Evolutionary conservation across 1,140 invertebrate species (phyloP).

Genomic region (Ceratoteleas bidentatus): DNA sequence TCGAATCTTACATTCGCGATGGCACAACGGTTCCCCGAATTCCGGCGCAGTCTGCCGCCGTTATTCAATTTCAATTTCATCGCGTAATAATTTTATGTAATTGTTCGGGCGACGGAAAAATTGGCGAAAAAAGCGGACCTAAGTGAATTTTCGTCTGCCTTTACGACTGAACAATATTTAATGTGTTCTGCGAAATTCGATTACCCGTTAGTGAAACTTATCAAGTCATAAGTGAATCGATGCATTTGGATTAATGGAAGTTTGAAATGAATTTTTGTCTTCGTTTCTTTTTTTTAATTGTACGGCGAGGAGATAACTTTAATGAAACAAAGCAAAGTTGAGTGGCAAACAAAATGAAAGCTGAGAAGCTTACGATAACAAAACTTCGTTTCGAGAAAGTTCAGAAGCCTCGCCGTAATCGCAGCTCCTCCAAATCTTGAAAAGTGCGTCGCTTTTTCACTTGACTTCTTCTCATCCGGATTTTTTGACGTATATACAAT

Average conservation of each 20-base stretch:
- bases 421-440: conserved; percentile 35
- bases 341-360: conserved; percentile 49
- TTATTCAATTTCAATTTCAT: conserved; percentile 13
- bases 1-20: conserved; percentile 37
- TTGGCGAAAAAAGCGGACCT: no score
- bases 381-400: conserved; percentile 51
- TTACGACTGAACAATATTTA: no score
- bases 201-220: neutral
- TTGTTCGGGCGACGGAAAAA: no score
- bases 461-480: neutral
- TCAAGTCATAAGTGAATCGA: conserved; percentile 3
- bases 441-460: conserved; percentile 23
- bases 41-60: neutral
- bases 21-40: conserved; percentile 17
- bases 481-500: conserved; percentile 5
- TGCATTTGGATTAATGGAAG: conserved; percentile 25
- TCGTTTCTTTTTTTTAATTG: conserved; percentile 26
- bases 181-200: no score
- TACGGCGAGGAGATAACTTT: conserved; percentile 45
- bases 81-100: conserved; percentile 10
- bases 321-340: conserved; percentile 56
- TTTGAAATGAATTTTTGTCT: conserved; percentile 53
- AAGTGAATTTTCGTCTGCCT: neutral
- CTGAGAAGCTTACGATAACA: conserved; percentile 53
- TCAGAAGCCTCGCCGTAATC: conserved; percentile 45